Evolutionary conservation across 2,797 vertebrate species (phyloP).

Genomic region (Falco novaeseelandiae): DNA sequence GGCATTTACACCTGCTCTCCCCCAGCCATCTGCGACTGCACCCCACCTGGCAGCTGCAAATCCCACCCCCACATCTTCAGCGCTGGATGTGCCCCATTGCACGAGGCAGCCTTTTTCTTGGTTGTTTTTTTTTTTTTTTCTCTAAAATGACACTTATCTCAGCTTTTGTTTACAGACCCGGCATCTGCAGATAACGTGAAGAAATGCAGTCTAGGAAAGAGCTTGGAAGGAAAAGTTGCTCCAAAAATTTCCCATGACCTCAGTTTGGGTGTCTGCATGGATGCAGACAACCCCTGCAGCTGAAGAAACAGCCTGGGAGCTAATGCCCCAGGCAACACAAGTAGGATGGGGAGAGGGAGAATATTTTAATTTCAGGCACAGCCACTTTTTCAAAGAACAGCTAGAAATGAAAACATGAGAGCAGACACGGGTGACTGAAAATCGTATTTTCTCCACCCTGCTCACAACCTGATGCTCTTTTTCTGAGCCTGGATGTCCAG

Average conservation of each 20-base stretch:
- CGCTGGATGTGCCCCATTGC: not conserved
- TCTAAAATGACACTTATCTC: not conserved
- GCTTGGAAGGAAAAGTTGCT: not conserved
- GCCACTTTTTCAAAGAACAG: not conserved
- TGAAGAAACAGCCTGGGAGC: not conserved
- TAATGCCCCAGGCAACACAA: not conserved
- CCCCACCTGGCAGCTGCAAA: constrained; percentile 11
- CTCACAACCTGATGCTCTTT: not conserved
- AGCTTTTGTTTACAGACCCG: not conserved
- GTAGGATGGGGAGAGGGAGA: not conserved
- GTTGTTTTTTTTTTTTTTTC: not conserved
- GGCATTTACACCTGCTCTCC: constrained; percentile 37
- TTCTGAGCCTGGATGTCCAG: not conserved
- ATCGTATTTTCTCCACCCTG: not conserved
- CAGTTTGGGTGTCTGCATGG: not conserved
- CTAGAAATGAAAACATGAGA: not conserved
- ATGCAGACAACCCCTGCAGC: not conserved
- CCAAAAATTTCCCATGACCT: not conserved
- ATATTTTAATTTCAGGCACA: not conserved
- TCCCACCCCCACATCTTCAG: not conserved
- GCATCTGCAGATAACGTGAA: not conserved
- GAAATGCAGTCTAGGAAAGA: not conserved
- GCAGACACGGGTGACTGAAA: not conserved
- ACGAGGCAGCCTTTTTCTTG: not conserved
- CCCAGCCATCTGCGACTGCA: constrained; percentile 21